phyloP scores from a whole-genome alignment of 2,113 vertebrate genomes.

The Brachirus orientalis region DNA sequence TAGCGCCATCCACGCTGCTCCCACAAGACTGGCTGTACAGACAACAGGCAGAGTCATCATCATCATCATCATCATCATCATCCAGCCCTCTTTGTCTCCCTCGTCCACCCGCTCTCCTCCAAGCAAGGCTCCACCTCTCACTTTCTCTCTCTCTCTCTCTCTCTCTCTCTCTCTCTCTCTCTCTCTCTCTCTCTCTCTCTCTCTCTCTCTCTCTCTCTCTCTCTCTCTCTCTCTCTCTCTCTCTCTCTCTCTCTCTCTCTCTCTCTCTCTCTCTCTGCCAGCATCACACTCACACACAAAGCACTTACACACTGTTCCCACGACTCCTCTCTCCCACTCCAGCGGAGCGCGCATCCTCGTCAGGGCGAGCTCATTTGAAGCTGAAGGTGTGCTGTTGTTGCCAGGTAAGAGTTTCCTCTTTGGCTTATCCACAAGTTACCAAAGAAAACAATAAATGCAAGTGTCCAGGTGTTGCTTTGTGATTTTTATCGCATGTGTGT shows the following conservation, averaged over 20 bases:
- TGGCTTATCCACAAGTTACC: slow-evolving; percentile 52
- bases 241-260: slow-evolving; percentile 11
- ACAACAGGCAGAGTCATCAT: slow-evolving; percentile 59
- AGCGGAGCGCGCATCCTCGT: slow-evolving; percentile 66
- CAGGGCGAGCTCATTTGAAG: slow-evolving; percentile 60
- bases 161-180: slow-evolving; percentile 34
- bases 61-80: slow-evolving; percentile 17
- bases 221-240: slow-evolving; percentile 42
- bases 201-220: slow-evolving; percentile 42
- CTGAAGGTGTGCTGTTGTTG: slow-evolving; percentile 69
- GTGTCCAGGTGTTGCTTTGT: slow-evolving; percentile 5
- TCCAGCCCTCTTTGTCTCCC: slow-evolving; percentile 57
- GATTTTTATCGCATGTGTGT: slow-evolving; percentile 21
- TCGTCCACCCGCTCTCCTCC: slow-evolving; percentile 41
- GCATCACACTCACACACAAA: slow-evolving; percentile 25
- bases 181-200: slow-evolving; percentile 47
- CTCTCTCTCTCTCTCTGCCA: slow-evolving; percentile 25
- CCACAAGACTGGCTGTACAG: slow-evolving; percentile 71
- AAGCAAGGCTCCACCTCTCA: slow-evolving; percentile 62
- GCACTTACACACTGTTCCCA: slow-evolving; percentile 34
- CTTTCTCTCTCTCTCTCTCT: slow-evolving; percentile 26
- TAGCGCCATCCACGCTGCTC: slow-evolving; percentile 71
- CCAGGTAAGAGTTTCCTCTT: slow-evolving; percentile 72
- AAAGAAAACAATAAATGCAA: background rate
- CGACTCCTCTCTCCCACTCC: slow-evolving; percentile 58